phyloP scores from a whole-genome alignment of 2,113 vertebrate genomes.

The Artemisiospiza belli region DNA sequence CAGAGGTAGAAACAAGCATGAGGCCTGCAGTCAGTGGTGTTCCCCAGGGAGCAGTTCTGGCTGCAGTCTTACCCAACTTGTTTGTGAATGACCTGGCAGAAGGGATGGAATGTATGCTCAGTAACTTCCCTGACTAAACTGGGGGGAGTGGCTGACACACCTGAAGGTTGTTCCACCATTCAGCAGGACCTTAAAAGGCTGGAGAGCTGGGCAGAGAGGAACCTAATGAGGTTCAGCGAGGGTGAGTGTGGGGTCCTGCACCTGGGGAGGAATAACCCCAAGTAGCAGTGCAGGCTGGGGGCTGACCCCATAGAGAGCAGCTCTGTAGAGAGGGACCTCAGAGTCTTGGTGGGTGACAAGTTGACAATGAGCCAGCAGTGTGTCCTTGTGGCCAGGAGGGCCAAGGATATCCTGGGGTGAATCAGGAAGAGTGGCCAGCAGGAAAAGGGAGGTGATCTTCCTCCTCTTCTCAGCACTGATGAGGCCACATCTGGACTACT shows the following conservation, averaged over 20 bases:
- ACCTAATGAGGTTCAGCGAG: background rate
- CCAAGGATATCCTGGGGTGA: background rate
- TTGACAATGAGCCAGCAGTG: background rate
- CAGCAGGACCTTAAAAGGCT: background rate
- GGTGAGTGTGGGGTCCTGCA: background rate
- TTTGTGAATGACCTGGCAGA: background rate
- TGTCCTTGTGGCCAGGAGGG: too few relatives aligned
- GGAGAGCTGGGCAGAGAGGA: background rate
- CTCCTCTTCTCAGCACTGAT: background rate
- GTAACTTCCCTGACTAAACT: background rate
- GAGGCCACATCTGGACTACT: too few relatives aligned
- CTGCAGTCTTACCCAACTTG: background rate
- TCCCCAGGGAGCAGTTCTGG: background rate
- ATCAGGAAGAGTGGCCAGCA: background rate
- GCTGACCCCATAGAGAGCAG: background rate
- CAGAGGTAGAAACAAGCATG: background rate
- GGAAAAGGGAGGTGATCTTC: background rate
- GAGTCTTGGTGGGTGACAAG: background rate
- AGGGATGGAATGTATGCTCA: background rate
- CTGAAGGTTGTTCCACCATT: background rate
- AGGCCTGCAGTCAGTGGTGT: background rate
- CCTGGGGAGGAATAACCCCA: background rate
- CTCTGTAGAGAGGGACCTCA: background rate
- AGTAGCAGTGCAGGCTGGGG: background rate
- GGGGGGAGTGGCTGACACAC: background rate